Base-by-base conservation (phyloP, 2,113 vertebrate genomes). In the Etia nguti region DNA sequence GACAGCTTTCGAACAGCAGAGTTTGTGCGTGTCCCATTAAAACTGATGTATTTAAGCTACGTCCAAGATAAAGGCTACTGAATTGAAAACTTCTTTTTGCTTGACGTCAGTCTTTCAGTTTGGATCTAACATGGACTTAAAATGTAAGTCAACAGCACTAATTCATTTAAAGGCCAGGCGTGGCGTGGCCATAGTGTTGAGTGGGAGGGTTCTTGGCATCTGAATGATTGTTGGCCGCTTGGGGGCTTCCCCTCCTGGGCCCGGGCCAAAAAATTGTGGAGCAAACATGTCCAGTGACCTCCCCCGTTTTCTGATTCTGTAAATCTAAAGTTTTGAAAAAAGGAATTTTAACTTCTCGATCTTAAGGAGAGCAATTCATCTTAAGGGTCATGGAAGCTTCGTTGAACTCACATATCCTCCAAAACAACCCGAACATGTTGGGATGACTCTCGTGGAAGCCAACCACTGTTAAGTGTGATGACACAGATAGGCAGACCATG, bases 191-290 rank as follows among this genome's bases (percentile, higher is more conserved):
- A 93, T 89, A 75, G 81, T 88, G 73, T 29, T 46, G 84, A 92
- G 91, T 82, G 91, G 91, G 93, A 95, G 94, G 92, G 86, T 90
- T 91, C 34, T 85, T 91, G 92, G 93, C 86, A 91, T 86, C 75
- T 48, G 70, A 82, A 29, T 84, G 85, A 87, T 55, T 65, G 31
- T 20, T 85, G 82, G 82, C 80, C 2, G 4, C 86, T 83, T 34
- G 22, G 52, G 20, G 52, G 70, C 84, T 82, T 82, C 81, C 84
- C 83, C 73, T 79, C 10, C 50, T 81, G 75, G 90, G 46, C 18
- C n/a, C 15, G 2, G 81, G 36, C 36, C 54, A 26, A n/a, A 88
- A 89, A 86, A 77, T 59, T 79, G n/a, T 34, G 46, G 8, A 46
- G 55, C 36, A 62, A 62, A 92, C 73, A 83, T 73, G 65, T 88